Conservation (phyloP, 2,888 invertebrate genomes). For the Dasypogon diadema region DNA sequence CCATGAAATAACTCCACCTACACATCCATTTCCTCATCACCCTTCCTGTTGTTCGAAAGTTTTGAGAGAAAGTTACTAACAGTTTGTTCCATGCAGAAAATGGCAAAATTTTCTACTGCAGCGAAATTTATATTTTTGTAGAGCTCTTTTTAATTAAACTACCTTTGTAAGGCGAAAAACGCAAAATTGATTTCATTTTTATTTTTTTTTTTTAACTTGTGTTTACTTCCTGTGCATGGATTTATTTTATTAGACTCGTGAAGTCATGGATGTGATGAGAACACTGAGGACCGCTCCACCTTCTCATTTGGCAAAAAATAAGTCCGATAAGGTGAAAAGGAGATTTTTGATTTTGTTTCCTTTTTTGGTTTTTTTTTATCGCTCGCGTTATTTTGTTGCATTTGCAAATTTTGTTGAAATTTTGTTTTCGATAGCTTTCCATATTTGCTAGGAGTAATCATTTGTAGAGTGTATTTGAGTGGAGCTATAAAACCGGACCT, state of each 20-base stretch:
- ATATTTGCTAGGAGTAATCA: no score
- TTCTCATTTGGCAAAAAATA: conserved; percentile 85
- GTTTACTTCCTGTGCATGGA: conserved; percentile 28
- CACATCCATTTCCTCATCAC: no score
- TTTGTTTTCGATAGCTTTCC: not conserved
- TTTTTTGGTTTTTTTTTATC: conserved; percentile 6
- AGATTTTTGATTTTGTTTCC: not conserved
- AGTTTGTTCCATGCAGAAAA: not conserved
- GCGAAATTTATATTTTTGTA: not conserved
- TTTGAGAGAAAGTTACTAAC: not conserved
- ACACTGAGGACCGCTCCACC: conserved; percentile 88
- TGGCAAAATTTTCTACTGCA: not conserved
- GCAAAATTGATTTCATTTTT: conserved; percentile 49
- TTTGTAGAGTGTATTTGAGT: no score
- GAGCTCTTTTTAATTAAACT: conserved; percentile 5
- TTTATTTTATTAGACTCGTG: conserved; percentile 73
- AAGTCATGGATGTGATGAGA: conserved; percentile 75
- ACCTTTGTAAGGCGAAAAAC: conserved; percentile 1
- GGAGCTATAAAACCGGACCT: no score
- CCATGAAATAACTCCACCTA: not conserved
- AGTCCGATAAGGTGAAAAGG: conserved; percentile 84
- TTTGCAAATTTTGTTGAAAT: not conserved
- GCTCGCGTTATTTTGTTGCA: not conserved
- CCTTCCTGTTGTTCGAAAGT: not conserved
- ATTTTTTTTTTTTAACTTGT: conserved; percentile 56